Base-by-base conservation (phyloP, 2,888 invertebrate species). In the Rapana venosa region DNA sequence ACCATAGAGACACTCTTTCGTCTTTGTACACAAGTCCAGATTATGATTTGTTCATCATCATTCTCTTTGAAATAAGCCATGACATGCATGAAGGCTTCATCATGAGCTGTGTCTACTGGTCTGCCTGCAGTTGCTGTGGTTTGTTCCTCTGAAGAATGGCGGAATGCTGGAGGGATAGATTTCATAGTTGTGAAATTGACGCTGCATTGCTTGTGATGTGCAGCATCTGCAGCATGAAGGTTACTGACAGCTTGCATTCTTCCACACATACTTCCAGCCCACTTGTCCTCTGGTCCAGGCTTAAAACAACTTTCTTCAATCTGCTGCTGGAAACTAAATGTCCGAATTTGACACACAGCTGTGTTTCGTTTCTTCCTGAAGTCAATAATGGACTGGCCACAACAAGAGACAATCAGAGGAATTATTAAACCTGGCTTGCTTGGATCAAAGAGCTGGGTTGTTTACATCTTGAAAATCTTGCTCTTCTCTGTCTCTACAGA, bases 201-300 rank as follows among this genome's bases (percentile, higher is more conserved):
- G 20, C 32, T 83, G 58, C 88, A 88, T 26, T 83, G 61, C 30
- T 66, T 70, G 56, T 83, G 83, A 56, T 88, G 83, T 22, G 61
- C 81, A 47, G 47, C 88, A 88, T 83, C 88, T 88, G 88, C 88
- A 74, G 83, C 88, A 61, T 83, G 83, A 56, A 58, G 83, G 35
- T 88, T 36, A 17, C 36, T 11, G 22, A 36, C 83, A 36, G 36
- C n/a, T 83, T 47, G 15, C 13, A 36, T 83, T 83, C 83, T 83
- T 11, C 58, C 86, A 17, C 30, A 8, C 47, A 47, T 8, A 47
- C 47, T n/a, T n/a, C 61, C 61, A 20, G 83, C 6, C 83, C 83
- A 36, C 22, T 83, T 32, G 30, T 58, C 86, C 20, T 86, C 58
- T 86, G 83, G 83, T 36, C 83, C 36, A 22, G 1, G 36, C 26